Percentiles rank a stretch among this genome's conserved stretches.
phyloP scores from a whole-genome alignment of 2,113 vertebrate species.

The Macroglossus sobrinus region DNA sequence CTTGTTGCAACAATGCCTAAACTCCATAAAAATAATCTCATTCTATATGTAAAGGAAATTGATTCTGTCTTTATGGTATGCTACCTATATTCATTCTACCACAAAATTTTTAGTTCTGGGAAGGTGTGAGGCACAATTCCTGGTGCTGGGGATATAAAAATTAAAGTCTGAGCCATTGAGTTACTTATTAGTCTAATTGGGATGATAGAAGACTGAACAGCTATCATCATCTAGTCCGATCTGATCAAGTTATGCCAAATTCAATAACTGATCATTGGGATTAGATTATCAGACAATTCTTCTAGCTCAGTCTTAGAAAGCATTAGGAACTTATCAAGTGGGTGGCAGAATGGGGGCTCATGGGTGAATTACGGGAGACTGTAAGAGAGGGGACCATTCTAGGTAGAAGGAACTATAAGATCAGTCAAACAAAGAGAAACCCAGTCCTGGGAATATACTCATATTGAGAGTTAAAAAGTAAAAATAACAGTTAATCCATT shows the following conservation, averaged over 20 bases:
- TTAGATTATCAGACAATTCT: background rate
- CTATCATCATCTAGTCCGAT: background rate
- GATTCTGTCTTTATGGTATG: background rate
- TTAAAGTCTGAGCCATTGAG: background rate
- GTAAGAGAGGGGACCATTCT: background rate
- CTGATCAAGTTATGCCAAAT: background rate
- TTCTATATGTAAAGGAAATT: conserved; percentile 36
- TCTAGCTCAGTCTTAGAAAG: background rate
- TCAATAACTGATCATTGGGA: background rate
- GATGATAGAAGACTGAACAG: background rate
- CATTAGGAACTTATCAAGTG: background rate
- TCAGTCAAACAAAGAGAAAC: background rate
- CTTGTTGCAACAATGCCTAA: background rate
- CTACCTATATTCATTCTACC: background rate
- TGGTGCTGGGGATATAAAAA: background rate
- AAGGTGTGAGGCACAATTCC: background rate
- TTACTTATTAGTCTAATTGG: background rate
- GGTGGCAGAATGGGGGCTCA: background rate
- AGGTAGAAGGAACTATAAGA: background rate
- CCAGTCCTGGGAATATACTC: background rate
- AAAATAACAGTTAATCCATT: background rate
- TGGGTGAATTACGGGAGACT: background rate
- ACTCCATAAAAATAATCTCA: conserved; percentile 9
- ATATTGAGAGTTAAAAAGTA: background rate
- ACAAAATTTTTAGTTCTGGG: background rate